Evolutionary conservation across 2,797 vertebrate species (phyloP).

Genomic region (Danio jaintianensis): DNA sequence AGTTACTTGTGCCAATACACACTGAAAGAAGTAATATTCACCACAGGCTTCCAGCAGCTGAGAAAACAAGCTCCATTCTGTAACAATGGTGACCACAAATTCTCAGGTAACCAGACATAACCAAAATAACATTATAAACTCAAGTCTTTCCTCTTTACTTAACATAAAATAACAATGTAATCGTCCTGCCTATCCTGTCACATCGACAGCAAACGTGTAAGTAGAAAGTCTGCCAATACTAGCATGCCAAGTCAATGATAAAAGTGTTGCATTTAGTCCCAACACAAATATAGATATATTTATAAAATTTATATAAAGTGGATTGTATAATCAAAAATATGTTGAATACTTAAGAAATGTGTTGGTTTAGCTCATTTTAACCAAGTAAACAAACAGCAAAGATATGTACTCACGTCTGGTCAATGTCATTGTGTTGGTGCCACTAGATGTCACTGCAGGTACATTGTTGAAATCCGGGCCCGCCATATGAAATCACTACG

Average conservation of each 20-base stretch:
- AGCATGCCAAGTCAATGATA: not conserved
- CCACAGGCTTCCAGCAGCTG: no score
- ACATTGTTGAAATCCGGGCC: not conserved
- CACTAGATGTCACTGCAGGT: slow-evolving; percentile 29
- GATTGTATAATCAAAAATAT: not conserved
- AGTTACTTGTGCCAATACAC: not conserved
- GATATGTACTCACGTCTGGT: not conserved
- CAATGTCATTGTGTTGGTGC: not conserved
- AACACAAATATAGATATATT: not conserved
- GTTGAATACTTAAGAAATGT: not conserved
- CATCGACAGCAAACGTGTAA: not conserved
- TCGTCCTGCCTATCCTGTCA: not conserved
- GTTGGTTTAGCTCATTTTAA: not conserved
- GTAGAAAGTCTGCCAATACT: no score
- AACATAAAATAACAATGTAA: no score
- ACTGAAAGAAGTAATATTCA: not conserved
- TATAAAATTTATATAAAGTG: not conserved
- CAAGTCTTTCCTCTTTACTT: no score
- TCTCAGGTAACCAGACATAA: no score
- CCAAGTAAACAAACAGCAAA: not conserved
- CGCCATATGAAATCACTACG: not conserved
- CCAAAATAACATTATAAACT: no score
- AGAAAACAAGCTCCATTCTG: not conserved
- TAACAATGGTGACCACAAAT: not conserved
- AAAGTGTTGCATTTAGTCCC: not conserved